These are phyloP conservation scores for Entomobrya multifasciata DNA, from an alignment of 2,888 invertebrate species.

Conservation along the genomic window DNA sequence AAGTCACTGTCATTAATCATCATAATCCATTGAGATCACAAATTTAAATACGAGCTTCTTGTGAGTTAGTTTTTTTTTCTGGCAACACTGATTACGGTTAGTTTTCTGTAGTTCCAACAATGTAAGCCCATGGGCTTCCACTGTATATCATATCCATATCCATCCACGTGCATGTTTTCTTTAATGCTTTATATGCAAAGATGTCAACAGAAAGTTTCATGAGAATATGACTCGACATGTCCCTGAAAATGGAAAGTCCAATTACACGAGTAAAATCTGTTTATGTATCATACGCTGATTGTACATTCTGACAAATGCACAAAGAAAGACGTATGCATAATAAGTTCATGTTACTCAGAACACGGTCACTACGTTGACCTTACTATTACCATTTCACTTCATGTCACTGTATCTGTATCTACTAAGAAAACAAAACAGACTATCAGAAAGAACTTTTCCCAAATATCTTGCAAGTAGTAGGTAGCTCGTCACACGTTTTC, in stretches of 20 bases:
- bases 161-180: neutral
- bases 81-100: no score
- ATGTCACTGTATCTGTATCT: no score
- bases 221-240: neutral
- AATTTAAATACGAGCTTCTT: no score
- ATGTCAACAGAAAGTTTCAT: neutral
- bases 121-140: constrained; percentile 20
- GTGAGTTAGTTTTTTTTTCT: no score
- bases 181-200: neutral
- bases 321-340: neutral
- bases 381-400: no score
- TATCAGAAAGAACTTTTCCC: no score
- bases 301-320: neutral
- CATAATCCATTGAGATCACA: no score
- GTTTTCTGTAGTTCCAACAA: no score
- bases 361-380: neutral
- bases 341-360: neutral
- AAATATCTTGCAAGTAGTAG: no score
- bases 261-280: constrained; percentile 56
- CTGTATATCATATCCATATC: neutral
- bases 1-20: no score
- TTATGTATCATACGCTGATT: neutral
- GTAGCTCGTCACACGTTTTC: no score
- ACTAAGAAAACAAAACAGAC: neutral
- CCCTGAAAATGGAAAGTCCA: constrained; percentile 34